phyloP scores from a whole-genome alignment of 2,113 vertebrate species.

The Campylomormyrus tamandua region DNA sequence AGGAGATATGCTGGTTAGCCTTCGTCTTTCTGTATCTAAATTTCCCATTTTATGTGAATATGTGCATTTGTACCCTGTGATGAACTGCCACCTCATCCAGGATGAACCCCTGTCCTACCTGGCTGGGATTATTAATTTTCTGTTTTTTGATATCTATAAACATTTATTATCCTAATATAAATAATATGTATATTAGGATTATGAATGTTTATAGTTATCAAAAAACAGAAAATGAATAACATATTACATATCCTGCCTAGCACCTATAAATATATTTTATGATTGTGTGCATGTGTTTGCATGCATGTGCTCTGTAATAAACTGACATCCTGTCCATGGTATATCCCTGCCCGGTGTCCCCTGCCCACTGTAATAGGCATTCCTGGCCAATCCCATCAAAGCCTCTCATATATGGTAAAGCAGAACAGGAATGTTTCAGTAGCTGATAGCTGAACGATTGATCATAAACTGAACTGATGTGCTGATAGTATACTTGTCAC shows the following conservation, averaged over 20 bases:
- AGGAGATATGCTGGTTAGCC: not conserved
- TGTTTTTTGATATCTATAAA: not conserved
- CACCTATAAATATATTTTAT: not conserved
- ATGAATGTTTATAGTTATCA: too few species aligned
- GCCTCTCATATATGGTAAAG: not conserved
- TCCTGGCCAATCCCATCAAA: not conserved
- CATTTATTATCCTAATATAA: not conserved
- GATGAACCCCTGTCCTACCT: not conserved
- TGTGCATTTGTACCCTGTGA: not conserved
- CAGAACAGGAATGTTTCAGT: not conserved
- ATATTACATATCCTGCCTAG: not conserved
- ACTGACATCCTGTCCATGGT: not conserved
- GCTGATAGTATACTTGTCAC: not conserved
- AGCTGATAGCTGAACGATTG: not conserved
- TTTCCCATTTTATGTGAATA: not conserved
- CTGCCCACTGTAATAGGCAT: not conserved
- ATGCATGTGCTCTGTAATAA: not conserved
- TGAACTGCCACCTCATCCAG: not conserved
- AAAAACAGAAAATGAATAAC: too few species aligned
- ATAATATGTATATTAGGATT: not conserved
- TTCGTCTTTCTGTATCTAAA: not conserved
- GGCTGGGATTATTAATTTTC: not conserved
- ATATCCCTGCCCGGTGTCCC: not conserved
- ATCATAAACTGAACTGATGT: not conserved
- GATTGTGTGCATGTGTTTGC: not conserved